Base-by-base conservation (phyloP, 2,797 vertebrate species). In the Acanthis flammea region DNA sequence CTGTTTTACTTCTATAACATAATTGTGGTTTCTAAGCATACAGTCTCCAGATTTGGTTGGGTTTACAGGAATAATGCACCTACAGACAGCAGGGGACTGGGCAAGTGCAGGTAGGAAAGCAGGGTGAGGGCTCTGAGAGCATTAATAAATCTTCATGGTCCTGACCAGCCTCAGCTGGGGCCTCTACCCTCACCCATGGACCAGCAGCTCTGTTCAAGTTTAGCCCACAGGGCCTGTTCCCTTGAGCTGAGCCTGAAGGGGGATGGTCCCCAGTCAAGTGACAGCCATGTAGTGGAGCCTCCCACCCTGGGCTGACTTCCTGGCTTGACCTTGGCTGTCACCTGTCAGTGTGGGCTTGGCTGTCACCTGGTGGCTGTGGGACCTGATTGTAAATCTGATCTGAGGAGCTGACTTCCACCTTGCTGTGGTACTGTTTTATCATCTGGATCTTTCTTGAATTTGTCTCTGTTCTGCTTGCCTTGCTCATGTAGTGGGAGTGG, bases 211-310 rank as follows among this genome's bases (percentile, higher is more conserved):
- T 44, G 4, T 63, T 75, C 25, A 57, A 73, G 39, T n/a, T 76
- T 35, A 16, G 2, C 35, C 5, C 27, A 13, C 2, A 22, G 5
- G 2, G 1, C 3, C 4, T 21, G 0, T 7, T 61, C 15, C 9
- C 27, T 39, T 73, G 51, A 54, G 33, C 23, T 61, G 25, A 61
- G 30, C 30, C 31, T 57, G 55, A 58, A 39, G 53, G 33, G 37
- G 17, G 23, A n/a, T 66, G n/a, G 22, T 33, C 23, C 54, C 5
- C 3, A 39, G 37, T 12, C 24, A n/a, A 60, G 31, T 19, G 45
- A 23, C 10, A 63, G 57, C 24, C 10, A 3, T 8, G 7, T 21
- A 21, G 9, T 41, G 21, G 23, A 75, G 8, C 31, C 12, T 23
- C 5, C 6, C 6, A 45, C 15, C 7, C 30, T 24, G 23, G 7